Evolutionary conservation across 2,888 invertebrate species (phyloP).

Genomic region (Trichopoda pennipes): DNA sequence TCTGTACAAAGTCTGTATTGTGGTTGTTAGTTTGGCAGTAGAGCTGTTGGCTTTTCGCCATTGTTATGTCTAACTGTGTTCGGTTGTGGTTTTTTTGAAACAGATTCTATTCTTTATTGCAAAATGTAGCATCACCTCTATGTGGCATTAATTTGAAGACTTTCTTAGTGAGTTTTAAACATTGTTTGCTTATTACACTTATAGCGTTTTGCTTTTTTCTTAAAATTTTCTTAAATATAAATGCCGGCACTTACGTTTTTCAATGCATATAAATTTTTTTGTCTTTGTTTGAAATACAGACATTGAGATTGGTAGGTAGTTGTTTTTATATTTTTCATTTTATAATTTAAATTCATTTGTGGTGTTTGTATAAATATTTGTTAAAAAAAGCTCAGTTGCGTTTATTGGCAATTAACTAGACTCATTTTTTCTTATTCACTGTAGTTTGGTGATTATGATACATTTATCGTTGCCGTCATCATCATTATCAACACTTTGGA

Average conservation of each 20-base stretch:
- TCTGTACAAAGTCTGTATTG: conserved; percentile 42
- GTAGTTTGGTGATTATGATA: background rate
- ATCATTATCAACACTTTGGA: conserved; percentile 55
- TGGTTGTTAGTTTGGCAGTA: conserved; percentile 29
- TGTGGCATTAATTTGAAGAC: conserved; percentile 58
- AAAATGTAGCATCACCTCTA: conserved; percentile 54
- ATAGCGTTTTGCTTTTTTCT: conserved; percentile 59
- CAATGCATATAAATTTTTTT: conserved; percentile 19
- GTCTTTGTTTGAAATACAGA: background rate
- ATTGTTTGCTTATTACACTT: conserved; percentile 61
- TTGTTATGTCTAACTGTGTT: conserved; percentile 37
- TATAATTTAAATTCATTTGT: conserved; percentile 8
- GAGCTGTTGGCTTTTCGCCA: conserved; percentile 27
- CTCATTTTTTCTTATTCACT: conserved; percentile 1
- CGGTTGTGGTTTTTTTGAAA: conserved; percentile 49
- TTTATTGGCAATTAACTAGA: conserved; percentile 62
- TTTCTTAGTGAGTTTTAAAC: conserved; percentile 55
- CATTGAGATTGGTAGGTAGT: background rate
- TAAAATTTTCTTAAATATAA: conserved; percentile 57
- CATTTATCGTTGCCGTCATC: conserved; percentile 42
- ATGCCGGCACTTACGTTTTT: conserved; percentile 66
- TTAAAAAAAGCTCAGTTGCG: conserved; percentile 40
- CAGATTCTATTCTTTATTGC: conserved; percentile 10
- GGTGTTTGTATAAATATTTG: background rate
- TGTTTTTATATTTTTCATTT: conserved; percentile 11